Base-by-base conservation (phyloP, 2,888 invertebrate genomes). In the Didymodactylos carnosus region DNA sequence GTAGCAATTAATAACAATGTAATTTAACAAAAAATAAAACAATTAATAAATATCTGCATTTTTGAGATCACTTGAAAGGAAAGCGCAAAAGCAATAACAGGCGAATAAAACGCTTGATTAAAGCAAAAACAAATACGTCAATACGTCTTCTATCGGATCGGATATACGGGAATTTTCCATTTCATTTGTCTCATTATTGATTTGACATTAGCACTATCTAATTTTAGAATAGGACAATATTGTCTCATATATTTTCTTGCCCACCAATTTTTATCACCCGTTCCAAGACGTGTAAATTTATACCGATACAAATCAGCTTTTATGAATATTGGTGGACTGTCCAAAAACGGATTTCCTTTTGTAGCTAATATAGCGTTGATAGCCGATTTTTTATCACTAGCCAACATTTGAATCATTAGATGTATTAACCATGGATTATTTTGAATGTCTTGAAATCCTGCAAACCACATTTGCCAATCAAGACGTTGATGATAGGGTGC, bases 401-500 rank as follows among this genome's bases (percentile, higher is more conserved):
- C 77, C 62, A 84, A 77, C 39, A 84, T 77, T 75, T 84, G 83
- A 13, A 79, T 80, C 39, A 79, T 80, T 41, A 84, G 77, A 73
- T 83, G 82, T 3, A 83, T 77, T 29, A 84, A 77, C 84, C 84
- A 84, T 0, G 81, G 81, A 76, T 84, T 73, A 69, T 73, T 46
- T 39, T 73, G 43, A 35, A 69, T 46, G 39, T 27, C 46, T 80
- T 83, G 82, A 77, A 84, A 84, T 41, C 83, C 83, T 40, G 84
- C 83, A 78, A 84, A 73, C 84, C 84, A 84, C 80, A 84, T 81
- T 16, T 84, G 79, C 84, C 84, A 84, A 76, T 84, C 84, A 7
- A 84, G 79, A 41, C 84, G 77, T 76, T 84, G 84, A 77, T 84
- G 84, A 76, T 83, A 84, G 6, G 84, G 84, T 29, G 83, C 82